These are phyloP conservation scores for Enchytraeus crypticus DNA, from an alignment of 2,888 invertebrate genomes.

Conservation along the genomic window DNA sequence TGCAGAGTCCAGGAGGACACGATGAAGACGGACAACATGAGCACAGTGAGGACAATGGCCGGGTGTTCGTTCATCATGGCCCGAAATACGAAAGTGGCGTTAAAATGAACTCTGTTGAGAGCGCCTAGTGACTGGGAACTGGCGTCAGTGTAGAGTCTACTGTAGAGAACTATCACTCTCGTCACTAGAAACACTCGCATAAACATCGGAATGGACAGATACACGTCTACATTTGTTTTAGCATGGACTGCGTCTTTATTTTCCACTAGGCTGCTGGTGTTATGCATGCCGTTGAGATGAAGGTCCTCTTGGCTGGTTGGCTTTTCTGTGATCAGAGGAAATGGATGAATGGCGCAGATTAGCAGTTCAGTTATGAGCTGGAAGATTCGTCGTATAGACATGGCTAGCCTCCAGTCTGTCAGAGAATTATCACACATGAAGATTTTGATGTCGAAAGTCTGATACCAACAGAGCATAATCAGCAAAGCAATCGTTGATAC, in stretches of 20 bases:
- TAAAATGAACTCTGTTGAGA: constrained; percentile 93
- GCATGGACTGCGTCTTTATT: not conserved
- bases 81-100: constrained; percentile 58
- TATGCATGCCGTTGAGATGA: not conserved
- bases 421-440: constrained; percentile 45
- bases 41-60: constrained; percentile 41
- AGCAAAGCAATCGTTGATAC: constrained; percentile 39
- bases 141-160: constrained; percentile 44
- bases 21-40: constrained; percentile 38
- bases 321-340: constrained; percentile 27
- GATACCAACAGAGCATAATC: constrained; percentile 41
- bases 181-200: constrained; percentile 40
- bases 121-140: constrained; percentile 48
- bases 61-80: constrained; percentile 46
- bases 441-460: constrained; percentile 39
- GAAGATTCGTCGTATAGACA: constrained; percentile 33
- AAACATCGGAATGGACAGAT: constrained; percentile 45
- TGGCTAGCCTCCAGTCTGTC: constrained; percentile 44
- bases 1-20: constrained; percentile 43
- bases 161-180: constrained; percentile 44
- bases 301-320: not conserved
- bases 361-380: constrained; percentile 63
- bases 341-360: constrained; percentile 43
- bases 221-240: constrained; percentile 32
- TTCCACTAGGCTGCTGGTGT: not conserved